Conservation (phyloP, 2,113 vertebrate genomes). For the Enhydra lutris region DNA sequence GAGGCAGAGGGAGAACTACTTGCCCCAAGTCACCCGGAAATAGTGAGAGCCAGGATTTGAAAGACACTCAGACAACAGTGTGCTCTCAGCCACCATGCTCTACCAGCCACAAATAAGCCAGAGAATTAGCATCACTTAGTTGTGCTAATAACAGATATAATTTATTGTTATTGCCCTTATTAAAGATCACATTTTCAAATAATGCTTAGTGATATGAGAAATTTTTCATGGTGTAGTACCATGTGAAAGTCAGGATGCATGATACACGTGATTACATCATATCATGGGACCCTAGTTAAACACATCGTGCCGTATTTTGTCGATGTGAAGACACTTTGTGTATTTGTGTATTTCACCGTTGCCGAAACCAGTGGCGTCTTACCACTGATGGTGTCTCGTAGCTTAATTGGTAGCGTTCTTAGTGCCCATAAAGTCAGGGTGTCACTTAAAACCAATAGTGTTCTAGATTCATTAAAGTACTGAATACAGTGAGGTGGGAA, state of each 20-base stretch:
- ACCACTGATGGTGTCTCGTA: neutral
- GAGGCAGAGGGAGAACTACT: neutral
- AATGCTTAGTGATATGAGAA: neutral
- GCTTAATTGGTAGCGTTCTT: neutral
- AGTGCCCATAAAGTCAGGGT: neutral
- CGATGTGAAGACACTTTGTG: neutral
- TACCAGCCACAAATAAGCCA: neutral
- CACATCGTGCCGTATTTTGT: neutral
- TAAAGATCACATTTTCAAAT: neutral
- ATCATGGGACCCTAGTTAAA: neutral
- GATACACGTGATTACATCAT: neutral
- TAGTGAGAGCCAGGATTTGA: neutral
- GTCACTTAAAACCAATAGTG: neutral
- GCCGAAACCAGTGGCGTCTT: neutral
- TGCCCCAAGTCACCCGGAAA: neutral
- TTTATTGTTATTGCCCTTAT: neutral
- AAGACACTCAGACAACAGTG: neutral
- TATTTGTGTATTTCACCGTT: neutral
- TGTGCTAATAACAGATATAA: neutral
- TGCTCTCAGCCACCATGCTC: accelerated
- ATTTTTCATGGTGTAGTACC: neutral
- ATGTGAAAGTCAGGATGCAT: neutral
- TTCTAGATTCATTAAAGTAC: neutral
- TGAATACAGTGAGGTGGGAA: neutral
- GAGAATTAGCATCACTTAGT: neutral